These are phyloP conservation scores for Brachionus manjavacas DNA, from an alignment of 1,140 invertebrate genomes.

Conservation along the genomic window DNA sequence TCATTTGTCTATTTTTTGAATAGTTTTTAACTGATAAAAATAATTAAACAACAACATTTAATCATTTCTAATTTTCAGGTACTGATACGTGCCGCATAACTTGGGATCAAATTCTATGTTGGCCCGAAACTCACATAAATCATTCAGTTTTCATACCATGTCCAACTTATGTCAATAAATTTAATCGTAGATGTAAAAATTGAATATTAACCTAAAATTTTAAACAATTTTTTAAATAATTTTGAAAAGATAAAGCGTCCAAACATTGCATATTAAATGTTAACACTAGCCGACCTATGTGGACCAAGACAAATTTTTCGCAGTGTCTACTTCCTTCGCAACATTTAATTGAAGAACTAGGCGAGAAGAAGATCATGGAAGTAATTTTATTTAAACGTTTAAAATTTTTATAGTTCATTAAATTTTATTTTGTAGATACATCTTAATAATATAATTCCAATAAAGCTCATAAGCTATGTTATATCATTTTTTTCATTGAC, in stretches of 20 bases:
- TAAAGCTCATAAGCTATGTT: constrained; percentile 27
- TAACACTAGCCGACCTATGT: background rate
- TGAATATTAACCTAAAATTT: too few species aligned
- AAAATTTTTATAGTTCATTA: background rate
- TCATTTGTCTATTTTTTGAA: background rate
- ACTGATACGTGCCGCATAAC: background rate
- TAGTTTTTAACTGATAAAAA: background rate
- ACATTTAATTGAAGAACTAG: constrained; percentile 27
- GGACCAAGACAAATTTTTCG: constrained; percentile 37
- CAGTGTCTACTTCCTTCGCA: constrained; percentile 18
- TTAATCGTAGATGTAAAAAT: constrained; percentile 26
- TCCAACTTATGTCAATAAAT: constrained; percentile 30
- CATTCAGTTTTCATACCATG: constrained; percentile 19
- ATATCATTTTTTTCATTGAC: constrained; percentile 17
- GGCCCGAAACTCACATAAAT: background rate
- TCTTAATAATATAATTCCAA: constrained; percentile 17
- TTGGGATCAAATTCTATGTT: constrained; percentile 35
- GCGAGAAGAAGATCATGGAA: constrained; percentile 7
- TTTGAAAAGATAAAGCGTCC: background rate
- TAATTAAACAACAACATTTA: background rate
- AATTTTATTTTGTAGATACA: constrained; percentile 1
- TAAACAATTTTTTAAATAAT: too few species aligned
- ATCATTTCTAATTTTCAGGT: background rate
- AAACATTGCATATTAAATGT: constrained; percentile 11
- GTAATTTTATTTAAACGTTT: background rate